Percentiles rank a stretch among this genome's conserved stretches.
Conservation (phyloP, 2,797 vertebrate species). For the Nyctalus aviator region DNA sequence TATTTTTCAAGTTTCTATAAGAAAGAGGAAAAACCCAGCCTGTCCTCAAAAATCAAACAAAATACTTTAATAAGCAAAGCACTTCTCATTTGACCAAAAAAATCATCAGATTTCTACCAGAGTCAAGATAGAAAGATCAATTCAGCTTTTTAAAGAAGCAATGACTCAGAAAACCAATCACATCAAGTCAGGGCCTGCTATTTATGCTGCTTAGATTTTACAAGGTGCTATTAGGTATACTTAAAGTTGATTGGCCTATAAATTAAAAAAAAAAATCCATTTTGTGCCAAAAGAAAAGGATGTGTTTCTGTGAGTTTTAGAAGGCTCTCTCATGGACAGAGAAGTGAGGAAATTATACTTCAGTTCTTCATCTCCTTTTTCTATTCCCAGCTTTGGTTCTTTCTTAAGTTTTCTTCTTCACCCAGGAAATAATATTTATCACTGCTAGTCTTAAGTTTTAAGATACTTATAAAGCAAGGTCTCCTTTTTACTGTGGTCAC, state of each 20-base stretch:
- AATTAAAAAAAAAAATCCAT: slow-evolving; percentile 24
- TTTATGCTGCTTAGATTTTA: slow-evolving; percentile 79
- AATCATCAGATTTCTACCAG: slow-evolving; percentile 63
- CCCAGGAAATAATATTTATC: not conserved
- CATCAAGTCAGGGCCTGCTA: slow-evolving; percentile 66
- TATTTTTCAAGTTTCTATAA: slow-evolving; percentile 73
- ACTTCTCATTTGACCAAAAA: slow-evolving; percentile 66
- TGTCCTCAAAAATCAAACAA: slow-evolving; percentile 72
- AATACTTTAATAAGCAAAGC: slow-evolving; percentile 66
- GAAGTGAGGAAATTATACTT: slow-evolving; percentile 21
- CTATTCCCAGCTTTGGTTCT: not conserved
- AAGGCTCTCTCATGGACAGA: not conserved
- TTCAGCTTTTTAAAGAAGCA: slow-evolving; percentile 75
- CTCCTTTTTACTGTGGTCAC: not conserved
- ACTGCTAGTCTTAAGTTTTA: slow-evolving; percentile 21
- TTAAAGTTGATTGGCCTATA: slow-evolving; percentile 79
- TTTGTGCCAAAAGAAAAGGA: slow-evolving; percentile 62
- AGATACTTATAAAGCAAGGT: not conserved
- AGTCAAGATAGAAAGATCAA: slow-evolving; percentile 74
- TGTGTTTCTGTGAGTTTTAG: slow-evolving; percentile 53
- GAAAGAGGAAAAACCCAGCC: slow-evolving; percentile 57
- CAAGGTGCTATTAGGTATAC: slow-evolving; percentile 73
- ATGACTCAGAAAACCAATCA: slow-evolving; percentile 75
- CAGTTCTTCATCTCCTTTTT: slow-evolving; percentile 6
- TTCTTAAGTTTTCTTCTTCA: slow-evolving; percentile 11